Evolutionary conservation across 1,140 invertebrate species (phyloP).

Genomic region (Scaptomyza pallida): DNA sequence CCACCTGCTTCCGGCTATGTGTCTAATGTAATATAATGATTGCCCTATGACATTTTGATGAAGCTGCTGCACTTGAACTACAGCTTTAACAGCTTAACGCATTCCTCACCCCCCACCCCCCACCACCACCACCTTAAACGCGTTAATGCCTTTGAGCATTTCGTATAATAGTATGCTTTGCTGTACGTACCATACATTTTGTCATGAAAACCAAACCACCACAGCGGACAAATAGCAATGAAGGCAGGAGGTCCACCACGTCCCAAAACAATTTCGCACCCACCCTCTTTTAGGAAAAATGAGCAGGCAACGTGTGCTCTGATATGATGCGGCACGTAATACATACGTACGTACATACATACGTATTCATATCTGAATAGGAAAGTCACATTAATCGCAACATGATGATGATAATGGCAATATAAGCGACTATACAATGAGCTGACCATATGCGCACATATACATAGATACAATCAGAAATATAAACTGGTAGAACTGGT

Average conservation of each 20-base stretch:
- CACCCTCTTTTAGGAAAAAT: conserved; percentile 9
- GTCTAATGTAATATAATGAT: conserved; percentile 29
- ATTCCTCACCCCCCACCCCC: conserved; percentile 5
- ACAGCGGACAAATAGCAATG: conserved; percentile 25
- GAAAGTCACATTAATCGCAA: conserved; percentile 58
- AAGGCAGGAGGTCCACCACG: conserved; percentile 19
- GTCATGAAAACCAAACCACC: not conserved
- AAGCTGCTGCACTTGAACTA: conserved; percentile 35
- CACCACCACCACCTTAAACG: conserved; percentile 5
- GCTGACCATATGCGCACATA: conserved; percentile 73
- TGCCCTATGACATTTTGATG: conserved; percentile 33
- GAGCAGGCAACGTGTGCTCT: conserved; percentile 29
- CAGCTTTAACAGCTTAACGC: conserved; percentile 16
- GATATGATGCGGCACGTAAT: conserved; percentile 46
- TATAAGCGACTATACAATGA: conserved; percentile 64
- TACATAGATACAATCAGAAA: conserved; percentile 72
- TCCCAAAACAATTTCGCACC: conserved; percentile 49
- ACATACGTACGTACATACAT: not conserved
- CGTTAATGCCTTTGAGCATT: conserved; percentile 37
- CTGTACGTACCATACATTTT: not conserved
- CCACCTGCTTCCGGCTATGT: conserved; percentile 7
- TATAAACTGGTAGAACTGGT: conserved; percentile 33
- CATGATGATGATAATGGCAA: conserved; percentile 71
- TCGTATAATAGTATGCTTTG: conserved; percentile 1
- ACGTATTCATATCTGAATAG: conserved; percentile 14